Conservation (phyloP, 2,113 vertebrate species). For the Empidonax traillii region DNA sequence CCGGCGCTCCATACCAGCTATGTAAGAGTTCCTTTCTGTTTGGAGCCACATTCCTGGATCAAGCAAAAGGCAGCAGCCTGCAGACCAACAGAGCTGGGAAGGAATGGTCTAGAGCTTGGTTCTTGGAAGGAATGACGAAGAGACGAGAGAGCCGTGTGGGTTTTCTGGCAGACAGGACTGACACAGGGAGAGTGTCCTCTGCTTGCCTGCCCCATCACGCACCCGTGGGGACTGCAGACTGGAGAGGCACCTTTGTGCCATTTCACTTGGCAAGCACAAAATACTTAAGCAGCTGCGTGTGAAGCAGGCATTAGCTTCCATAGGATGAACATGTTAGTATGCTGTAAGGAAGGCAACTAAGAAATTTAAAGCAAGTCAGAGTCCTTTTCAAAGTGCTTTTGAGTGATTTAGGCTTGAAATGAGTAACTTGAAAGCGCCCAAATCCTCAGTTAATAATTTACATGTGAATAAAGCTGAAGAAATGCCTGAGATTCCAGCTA, state of each 20-base stretch:
- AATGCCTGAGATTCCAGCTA: constrained; percentile 61
- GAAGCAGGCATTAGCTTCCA: neutral
- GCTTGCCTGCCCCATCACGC: neutral
- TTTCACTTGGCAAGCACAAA: neutral
- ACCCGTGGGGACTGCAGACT: neutral
- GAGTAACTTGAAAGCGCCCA: constrained; percentile 23
- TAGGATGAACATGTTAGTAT: neutral
- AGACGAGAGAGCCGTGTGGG: fast-evolving
- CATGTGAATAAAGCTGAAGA: constrained; percentile 59
- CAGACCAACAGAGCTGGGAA: neutral
- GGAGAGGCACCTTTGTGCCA: constrained; percentile 1
- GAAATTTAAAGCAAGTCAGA: constrained; percentile 31
- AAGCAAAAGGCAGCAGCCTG: neutral
- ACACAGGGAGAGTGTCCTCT: neutral
- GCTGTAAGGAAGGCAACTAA: neutral
- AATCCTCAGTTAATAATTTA: constrained; percentile 69
- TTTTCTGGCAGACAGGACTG: neutral
- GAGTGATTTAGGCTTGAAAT: constrained; percentile 53
- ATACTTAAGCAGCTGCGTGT: neutral
- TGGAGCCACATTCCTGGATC: neutral
- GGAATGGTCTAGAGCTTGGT: neutral
- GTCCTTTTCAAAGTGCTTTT: constrained; percentile 42
- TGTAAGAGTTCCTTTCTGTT: neutral
- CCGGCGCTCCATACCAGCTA: fast-evolving
- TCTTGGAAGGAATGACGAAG: neutral